Percentiles rank a stretch among this genome's conserved stretches.
Evolutionary conservation across 2,113 vertebrate genomes (phyloP).

Genomic region (Pitta sordida): DNA sequence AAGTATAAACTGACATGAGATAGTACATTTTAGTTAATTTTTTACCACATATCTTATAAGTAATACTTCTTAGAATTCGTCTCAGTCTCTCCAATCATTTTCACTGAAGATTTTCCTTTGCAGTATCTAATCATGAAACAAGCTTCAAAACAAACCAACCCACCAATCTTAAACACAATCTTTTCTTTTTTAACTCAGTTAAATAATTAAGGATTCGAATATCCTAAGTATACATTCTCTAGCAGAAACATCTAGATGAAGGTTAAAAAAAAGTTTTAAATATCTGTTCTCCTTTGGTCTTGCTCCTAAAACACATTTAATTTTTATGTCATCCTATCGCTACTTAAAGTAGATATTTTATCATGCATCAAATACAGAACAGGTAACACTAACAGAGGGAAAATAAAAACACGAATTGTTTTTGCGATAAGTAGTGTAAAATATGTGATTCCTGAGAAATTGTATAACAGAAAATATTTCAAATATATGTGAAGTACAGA

Average conservation of each 20-base stretch:
- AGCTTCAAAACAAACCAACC: neutral
- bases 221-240: neutral
- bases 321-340: neutral
- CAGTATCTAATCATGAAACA: neutral
- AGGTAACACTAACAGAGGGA: neutral
- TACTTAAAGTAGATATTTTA: neutral
- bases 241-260: neutral
- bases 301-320: accelerated
- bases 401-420: neutral
- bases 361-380: neutral
- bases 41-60: neutral
- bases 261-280: neutral
- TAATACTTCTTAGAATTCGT: neutral
- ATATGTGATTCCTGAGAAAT: neutral
- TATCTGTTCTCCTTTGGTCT: neutral
- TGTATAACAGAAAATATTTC: neutral
- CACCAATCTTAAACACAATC: accelerated
- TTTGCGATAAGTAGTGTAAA: neutral
- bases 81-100: accelerated
- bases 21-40: neutral
- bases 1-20: neutral
- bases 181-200: neutral
- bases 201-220: neutral
- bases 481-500: neutral
- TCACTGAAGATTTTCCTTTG: neutral